Base-by-base conservation (phyloP, 2,888 invertebrate genomes). In the Pseudococcus jackbeardsleyi region DNA sequence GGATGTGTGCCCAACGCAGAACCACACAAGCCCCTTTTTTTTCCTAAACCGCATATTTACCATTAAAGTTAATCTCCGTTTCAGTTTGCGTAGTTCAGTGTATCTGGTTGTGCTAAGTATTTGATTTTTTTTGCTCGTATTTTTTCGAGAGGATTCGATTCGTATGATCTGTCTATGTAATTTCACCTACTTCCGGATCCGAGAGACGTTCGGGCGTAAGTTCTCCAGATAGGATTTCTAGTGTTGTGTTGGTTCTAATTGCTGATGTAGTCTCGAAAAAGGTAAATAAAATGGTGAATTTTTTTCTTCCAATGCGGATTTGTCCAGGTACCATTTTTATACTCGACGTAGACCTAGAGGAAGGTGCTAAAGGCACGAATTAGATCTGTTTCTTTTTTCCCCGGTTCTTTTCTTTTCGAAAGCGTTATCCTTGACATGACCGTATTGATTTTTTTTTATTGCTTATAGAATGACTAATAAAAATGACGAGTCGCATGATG, bases 1-100 rank as follows among this genome's bases (percentile, higher is more conserved):
- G 88, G 88, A 88, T 88, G 19, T 88, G 79, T 88, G 88, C 88
- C 88, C 88, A 88, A 88, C 42, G 42, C 88, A 88, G 88, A 88
- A 82, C 88, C 82, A 54, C 82, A 88, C 82, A 79, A 79, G 82
- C 82, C 82, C 82, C 42, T 5, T 42, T 42, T 42, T 42, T 42
- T 79, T 82, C 39, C 17, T 3, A 59, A 88, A 82, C 79, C 82
- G 54, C 82, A 88, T 88, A 82, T 59, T 77, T 79, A 88, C 88
- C 82, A 88, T 82, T 82, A 72, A 82, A 82, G 79, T 88, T 88
- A 82, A 82, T 72, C 79, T 88, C 54, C 39, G 88, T 82, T 88
- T 88, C 88, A 39, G 88, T 88, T 88, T 54, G 82, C 88, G 88
- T 88, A 88, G 88, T 88, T 88, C 88, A 48, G 88, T 88, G 82